Evolutionary conservation across 2,113 vertebrate species (phyloP).

Genomic region (Xiphophorus couchianus): DNA sequence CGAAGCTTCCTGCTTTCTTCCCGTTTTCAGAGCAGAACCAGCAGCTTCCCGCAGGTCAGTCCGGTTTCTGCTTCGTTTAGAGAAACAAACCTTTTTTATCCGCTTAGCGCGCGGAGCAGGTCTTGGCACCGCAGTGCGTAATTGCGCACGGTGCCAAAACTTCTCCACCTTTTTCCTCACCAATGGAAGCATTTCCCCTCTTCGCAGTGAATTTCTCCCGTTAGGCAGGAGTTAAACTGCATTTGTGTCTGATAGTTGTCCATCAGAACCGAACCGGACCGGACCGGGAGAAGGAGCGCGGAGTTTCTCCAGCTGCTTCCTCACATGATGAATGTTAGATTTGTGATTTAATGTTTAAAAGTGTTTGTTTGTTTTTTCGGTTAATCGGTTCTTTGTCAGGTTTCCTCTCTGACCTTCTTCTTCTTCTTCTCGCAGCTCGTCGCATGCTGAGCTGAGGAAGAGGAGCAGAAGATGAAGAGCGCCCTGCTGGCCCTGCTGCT

Average conservation of each 20-base stretch:
- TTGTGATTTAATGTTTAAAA: too few species aligned
- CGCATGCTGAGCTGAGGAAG: conserved; percentile 87
- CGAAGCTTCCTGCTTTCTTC: conserved; percentile 3
- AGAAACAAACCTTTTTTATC: neutral
- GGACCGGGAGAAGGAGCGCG: neutral
- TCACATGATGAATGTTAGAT: too few species aligned
- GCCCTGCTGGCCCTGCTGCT: conserved; percentile 74
- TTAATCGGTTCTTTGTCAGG: neutral
- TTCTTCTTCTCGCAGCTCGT: conserved; percentile 74
- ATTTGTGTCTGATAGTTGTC: neutral
- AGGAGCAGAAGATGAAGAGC: conserved; percentile 85
- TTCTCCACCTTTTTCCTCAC: neutral
- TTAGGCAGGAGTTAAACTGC: neutral
- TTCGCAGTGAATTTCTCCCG: neutral
- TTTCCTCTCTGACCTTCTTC: neutral
- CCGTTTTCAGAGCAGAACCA: neutral
- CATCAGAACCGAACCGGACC: neutral
- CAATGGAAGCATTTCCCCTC: neutral
- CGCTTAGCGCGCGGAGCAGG: neutral
- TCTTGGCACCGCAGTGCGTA: conserved; percentile 36
- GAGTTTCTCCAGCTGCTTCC: too few species aligned
- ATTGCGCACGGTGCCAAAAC: conserved; percentile 46
- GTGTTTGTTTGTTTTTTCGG: too few species aligned
- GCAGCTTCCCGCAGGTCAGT: conserved; percentile 48
- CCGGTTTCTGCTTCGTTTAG: neutral